Base-by-base conservation (phyloP, 2,888 invertebrate species). In the Eucera pruinosa region DNA sequence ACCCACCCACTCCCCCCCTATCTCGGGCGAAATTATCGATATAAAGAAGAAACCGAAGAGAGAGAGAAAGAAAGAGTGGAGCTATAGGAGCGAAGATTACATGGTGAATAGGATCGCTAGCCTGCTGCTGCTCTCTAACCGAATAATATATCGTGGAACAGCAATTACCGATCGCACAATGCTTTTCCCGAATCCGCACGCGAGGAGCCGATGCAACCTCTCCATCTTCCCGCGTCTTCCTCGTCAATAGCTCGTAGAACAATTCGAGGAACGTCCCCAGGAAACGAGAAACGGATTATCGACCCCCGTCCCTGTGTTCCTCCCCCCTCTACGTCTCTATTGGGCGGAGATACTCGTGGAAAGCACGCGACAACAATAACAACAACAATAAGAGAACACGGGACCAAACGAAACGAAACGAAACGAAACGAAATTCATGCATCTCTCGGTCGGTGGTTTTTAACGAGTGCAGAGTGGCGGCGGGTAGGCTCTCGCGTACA, bases 401-500 rank as follows among this genome's bases (percentile, higher is more conserved):
- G 13, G 11, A 50, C 15, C 25, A 15, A 27, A 11, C 27, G 20
- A 20, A 2, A 52, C 27, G 47, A 54, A 45, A 27, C 41, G 30
- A 55, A 27, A 67, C 33, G 47, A 41, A 48, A 52, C 41, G 73
- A 58, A 72, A 74, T 75, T 67, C 74, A 74, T 74, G 74, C 60
- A 60, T 75, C 73, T n/a, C n/a, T n/a, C n/a, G n/a, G n/a, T n/a
- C 73, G 4, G 36, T n/a, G 41, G 41, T 13, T 30, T 66, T 39
- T 73, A 75, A 75, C 73, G 75, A 75, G 74, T 58, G n/a, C 23
- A 20, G 67, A 68, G 68, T 50, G 25, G 9, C 23, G 36, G 33
- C 39, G 9, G 65, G 41, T 45, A 41, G 43, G 43, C 20, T 30
- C 55, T 61, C 61, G 77, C 57, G 7, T 33, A 7, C 4, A 54